These are phyloP conservation scores for Lagodon rhomboides DNA, from an alignment of 2,797 vertebrate species.

Conservation along the genomic window DNA sequence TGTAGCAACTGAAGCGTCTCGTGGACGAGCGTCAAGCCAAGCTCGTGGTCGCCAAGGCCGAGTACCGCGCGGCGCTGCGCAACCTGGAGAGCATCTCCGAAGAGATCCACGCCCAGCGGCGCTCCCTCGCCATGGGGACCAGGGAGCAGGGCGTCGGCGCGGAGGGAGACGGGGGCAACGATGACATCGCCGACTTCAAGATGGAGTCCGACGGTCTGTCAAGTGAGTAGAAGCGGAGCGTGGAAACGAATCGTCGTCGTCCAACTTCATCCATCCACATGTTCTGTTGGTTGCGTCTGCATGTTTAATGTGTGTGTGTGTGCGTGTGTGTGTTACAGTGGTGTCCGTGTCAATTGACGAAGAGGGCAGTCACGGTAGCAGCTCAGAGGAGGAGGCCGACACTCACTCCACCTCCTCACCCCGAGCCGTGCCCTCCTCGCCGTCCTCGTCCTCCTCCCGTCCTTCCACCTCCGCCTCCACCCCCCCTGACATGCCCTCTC, in stretches of 20 bases:
- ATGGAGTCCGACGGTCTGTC: conserved; percentile 91
- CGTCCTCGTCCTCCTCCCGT: conserved; percentile 49
- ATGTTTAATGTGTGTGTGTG: conserved; percentile 48
- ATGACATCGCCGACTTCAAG: conserved; percentile 88
- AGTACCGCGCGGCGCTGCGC: conserved; percentile 92
- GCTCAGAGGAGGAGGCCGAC: conserved; percentile 92
- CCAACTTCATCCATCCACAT: conserved; percentile 2
- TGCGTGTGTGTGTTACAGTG: conserved; percentile 86
- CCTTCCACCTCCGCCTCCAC: conserved; percentile 64
- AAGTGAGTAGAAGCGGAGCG: conserved; percentile 84
- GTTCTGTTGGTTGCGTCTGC: conserved; percentile 24
- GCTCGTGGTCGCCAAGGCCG: conserved; percentile 90
- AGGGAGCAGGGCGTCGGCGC: conserved; percentile 94
- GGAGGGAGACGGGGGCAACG: conserved; percentile 86
- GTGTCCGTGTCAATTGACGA: conserved; percentile 94
- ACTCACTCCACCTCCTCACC: conserved; percentile 83
- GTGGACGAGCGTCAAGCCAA: conserved; percentile 95
- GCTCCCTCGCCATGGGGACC: conserved; percentile 91
- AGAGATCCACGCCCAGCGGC: conserved; percentile 95
- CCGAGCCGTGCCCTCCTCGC: conserved; percentile 76
- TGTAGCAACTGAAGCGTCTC: conserved; percentile 92
- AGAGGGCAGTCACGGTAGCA: conserved; percentile 87
- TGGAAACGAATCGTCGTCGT: background rate
- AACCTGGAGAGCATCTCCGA: conserved; percentile 97
- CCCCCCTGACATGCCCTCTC: conserved; percentile 79